Evolutionary conservation across 1,140 invertebrate species (phyloP), one percentile per base, ranked within the genome.

Genomic region (Solenopsis fugax): DNA sequence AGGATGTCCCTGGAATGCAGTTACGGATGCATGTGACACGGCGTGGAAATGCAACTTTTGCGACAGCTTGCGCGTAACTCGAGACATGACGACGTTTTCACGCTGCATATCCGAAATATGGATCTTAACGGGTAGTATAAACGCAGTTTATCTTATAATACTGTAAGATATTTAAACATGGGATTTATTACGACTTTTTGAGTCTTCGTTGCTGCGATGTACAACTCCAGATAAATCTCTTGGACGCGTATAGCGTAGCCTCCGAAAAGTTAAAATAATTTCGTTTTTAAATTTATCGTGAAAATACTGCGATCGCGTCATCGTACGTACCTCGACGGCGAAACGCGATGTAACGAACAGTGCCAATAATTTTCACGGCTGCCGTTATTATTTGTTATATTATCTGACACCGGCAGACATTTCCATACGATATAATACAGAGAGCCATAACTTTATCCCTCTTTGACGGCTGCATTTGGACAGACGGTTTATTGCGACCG

Each of bases 21-120:
- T 69, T 69, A 81, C 62, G n/a, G 4, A 48, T 41, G 64, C 50
- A 71, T n/a, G 64, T 62, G 18, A 64, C 48, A 54, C 13, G 45
- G 4, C 45, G n/a, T 52, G 16, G 48, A 69, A 81, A 81, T 52
- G 60, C 29, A 65, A 64, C 58, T 80, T 67, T 80, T 54, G 34
- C 24, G 58, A 80, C 48, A 69, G 75, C 34, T 81, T 80, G 48
- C 48, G 16, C 77, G 21, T 81, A 71, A 71, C 65, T 81, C 34
- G 48, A 41, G n/a, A 34, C n/a, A 29, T 7, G 34, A 67, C n/a
- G 13, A 54, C 48, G 45, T 81, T 81, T 37, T 29, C 50, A 34
- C 29, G 13, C 62, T 37, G 4, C 12, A 37, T 37, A 5, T 24
- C 13, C 29, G 12, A 56, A 81, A 67, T 37, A 29, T 45, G 34